Percentiles rank a stretch among this genome's conserved stretches.
Conservation (phyloP, 2,888 invertebrate genomes). For the Vannuccia rotundouncinata region DNA sequence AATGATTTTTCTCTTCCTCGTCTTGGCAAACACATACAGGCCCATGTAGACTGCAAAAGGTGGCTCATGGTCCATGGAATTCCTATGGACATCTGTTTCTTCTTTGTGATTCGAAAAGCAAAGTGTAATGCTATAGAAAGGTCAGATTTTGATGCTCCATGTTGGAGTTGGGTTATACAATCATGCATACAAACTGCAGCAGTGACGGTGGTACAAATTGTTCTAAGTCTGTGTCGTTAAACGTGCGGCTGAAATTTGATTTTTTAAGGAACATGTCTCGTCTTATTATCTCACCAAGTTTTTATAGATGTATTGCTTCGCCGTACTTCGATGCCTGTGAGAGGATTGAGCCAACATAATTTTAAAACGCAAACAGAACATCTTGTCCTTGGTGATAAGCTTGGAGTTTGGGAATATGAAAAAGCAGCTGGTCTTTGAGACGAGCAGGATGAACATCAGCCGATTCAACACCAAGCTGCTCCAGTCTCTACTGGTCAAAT, state of each 20-base stretch:
- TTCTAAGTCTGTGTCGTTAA: no score
- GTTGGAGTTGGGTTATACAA: background rate
- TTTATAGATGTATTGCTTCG: constrained; percentile 34
- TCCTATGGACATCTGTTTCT: background rate
- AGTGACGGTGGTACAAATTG: background rate
- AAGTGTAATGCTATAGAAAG: background rate
- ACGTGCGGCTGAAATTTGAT: no score
- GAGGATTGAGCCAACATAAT: constrained; percentile 28
- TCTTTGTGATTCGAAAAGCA: background rate
- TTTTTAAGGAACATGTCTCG: constrained; percentile 30
- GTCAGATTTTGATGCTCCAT: constrained; percentile 18
- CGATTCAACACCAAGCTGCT: background rate
- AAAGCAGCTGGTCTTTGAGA: background rate
- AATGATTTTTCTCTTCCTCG: constrained; percentile 42
- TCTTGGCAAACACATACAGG: constrained; percentile 42
- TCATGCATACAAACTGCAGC: constrained; percentile 1
- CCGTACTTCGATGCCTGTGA: constrained; percentile 28
- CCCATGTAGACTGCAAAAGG: constrained; percentile 38
- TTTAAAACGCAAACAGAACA: constrained; percentile 29
- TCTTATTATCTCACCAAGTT: constrained; percentile 34
- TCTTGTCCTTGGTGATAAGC: constrained; percentile 31
- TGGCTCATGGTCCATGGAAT: constrained; percentile 10
- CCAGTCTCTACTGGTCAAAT: background rate
- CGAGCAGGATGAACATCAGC: background rate
- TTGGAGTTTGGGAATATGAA: constrained; percentile 22